Evolutionary conservation across 2,797 vertebrate genomes (phyloP).

Genomic region (Scyliorhinus canicula): DNA sequence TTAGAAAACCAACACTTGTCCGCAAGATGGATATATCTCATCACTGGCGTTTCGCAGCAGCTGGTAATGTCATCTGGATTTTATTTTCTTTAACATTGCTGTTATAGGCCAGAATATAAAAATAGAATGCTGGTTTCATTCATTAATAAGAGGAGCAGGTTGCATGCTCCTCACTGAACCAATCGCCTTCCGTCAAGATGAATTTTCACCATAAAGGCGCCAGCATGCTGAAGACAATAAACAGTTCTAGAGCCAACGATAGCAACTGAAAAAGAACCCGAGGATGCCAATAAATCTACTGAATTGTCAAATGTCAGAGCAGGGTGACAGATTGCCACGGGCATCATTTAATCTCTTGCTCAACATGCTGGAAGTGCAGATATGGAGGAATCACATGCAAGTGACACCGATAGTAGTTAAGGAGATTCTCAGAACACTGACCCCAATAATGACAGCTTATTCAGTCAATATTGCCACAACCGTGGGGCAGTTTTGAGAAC

Average conservation of each 20-base stretch:
- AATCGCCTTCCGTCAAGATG: background rate
- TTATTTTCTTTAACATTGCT: background rate
- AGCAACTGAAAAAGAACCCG: background rate
- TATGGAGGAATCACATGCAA: background rate
- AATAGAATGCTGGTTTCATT: background rate
- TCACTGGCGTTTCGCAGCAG: background rate
- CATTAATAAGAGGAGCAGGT: background rate
- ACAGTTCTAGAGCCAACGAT: background rate
- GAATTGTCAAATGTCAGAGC: background rate
- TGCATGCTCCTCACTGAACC: background rate
- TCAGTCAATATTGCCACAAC: background rate
- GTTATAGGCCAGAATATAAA: background rate
- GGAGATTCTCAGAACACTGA: background rate
- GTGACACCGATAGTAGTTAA: too few species aligned
- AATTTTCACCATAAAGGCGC: background rate
- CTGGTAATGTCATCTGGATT: background rate
- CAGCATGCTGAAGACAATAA: background rate
- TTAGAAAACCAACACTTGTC: background rate
- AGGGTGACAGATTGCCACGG: background rate
- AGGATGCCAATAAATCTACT: conserved; percentile 22
- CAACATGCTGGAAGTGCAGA: background rate
- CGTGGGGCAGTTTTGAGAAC: background rate
- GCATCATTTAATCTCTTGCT: background rate
- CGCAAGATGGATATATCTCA: background rate
- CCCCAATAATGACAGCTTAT: background rate